phyloP scores from a whole-genome alignment of 2,113 vertebrate genomes.

The Labeo catla region DNA sequence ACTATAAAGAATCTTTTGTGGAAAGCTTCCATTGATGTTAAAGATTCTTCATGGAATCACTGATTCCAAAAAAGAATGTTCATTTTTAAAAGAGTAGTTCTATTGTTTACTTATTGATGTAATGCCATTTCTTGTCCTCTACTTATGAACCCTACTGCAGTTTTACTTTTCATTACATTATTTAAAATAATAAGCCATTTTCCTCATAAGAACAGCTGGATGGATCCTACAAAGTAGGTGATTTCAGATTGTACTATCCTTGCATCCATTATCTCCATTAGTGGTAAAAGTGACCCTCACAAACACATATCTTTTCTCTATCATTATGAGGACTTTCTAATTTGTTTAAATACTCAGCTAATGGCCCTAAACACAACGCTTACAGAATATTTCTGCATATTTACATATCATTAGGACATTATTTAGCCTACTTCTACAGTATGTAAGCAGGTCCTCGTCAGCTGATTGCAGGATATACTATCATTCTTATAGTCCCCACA shows the following conservation, averaged over 20 bases:
- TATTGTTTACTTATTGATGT: not conserved
- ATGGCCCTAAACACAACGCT: not conserved
- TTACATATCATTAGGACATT: not conserved
- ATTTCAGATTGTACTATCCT: not conserved
- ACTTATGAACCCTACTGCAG: constrained; percentile 7
- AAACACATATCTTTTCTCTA: not conserved
- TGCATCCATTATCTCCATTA: not conserved
- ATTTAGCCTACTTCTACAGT: constrained; percentile 4
- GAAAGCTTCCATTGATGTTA: not conserved
- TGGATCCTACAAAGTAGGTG: not conserved
- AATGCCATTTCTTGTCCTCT: not conserved
- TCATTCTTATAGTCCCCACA: not conserved
- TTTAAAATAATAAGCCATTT: not conserved
- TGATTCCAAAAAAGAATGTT: not conserved
- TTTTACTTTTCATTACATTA: constrained; percentile 6
- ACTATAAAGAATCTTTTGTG: not conserved
- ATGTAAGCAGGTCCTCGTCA: not conserved
- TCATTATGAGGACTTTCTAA: not conserved
- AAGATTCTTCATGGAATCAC: not conserved
- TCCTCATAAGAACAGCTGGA: not conserved
- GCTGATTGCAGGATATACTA: not conserved
- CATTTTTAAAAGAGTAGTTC: not conserved
- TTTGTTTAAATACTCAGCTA: not conserved
- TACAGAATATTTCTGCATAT: not conserved
- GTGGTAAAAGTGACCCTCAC: not conserved